Evolutionary conservation across 2,797 vertebrate species (phyloP), one percentile per base, ranked within the genome.

Genomic region (Clarias platycephalus): DNA sequence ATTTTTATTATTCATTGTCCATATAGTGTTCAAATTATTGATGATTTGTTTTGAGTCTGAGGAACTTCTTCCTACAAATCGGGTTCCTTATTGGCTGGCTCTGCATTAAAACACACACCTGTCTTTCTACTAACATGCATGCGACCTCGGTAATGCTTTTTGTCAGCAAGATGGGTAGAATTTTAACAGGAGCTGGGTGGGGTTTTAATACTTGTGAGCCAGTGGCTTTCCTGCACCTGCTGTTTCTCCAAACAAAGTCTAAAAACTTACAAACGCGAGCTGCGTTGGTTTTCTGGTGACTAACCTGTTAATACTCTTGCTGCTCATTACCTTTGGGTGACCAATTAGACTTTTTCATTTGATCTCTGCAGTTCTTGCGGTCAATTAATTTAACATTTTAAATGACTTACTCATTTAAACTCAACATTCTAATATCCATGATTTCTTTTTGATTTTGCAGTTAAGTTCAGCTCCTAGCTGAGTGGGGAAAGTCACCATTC

Each of bases 361-460:
- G 44, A 26, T 62, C 40, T 82, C 40, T 55, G 53, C 4, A 74
- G 86, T 24, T 68, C 57, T 66, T 9, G 5, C 84, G 63, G 89
- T 89, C 87, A 87, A 91, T 90, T 82, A 2, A 86, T 74, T 90
- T 63, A 34, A 84, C 44, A 86, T 80, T 40, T 40, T 53, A 62
- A 9, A 44, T 62, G 10, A 20, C 66, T 74, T 37, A 31, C 67
- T 74, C 13, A 72, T 63, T 34, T 89, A 75, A 88, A 70, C 83
- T 83, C n/a, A 92, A 86, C 57, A 81, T 53, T 83, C 95, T 96
- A 95, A 97, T 86, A 85, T 93, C 95, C 83, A 94, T 93, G 90
- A 93, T 92, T 87, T 92, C 55, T 96, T 95, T 94, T 89, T 91
- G 92, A 89, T 96, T 97, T 97, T 93, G 86, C 96, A 98, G 97